These are phyloP conservation scores for Agrochola litura DNA, from an alignment of 2,888 invertebrate genomes.

Conservation along the genomic window DNA sequence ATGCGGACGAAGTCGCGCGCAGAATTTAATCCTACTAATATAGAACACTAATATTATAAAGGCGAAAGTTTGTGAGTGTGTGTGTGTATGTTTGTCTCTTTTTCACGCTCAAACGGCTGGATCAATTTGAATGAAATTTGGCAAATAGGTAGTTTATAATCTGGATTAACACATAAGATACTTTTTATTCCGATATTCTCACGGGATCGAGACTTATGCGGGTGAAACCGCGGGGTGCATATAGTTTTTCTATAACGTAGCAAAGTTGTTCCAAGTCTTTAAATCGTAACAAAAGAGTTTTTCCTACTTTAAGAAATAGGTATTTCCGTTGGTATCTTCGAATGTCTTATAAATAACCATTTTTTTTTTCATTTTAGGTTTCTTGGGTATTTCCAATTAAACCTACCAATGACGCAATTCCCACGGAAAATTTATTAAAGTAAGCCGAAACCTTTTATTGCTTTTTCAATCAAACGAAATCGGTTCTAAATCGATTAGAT, in stretches of 20 bases:
- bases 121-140: no score
- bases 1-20: no score
- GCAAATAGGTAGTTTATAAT: no score
- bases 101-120: no score
- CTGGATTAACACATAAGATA: no score
- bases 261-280: neutral
- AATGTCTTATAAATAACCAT: neutral
- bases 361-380: neutral
- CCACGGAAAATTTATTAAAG: conserved; percentile 20
- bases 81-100: no score
- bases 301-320: neutral
- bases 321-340: neutral
- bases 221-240: no score
- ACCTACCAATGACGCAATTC: conserved; percentile 9
- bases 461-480: conserved; percentile 43
- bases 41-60: no score
- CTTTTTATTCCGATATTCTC: no score
- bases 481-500: conserved; percentile 43
- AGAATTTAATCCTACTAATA: no score
- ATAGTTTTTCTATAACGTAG: neutral
- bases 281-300: neutral
- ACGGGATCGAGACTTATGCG: no score
- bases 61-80: no score
- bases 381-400: neutral
- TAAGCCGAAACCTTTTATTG: conserved; percentile 29